These are phyloP conservation scores for Ypsolopha sequella DNA, from an alignment of 2,888 invertebrate genomes.

Conservation along the genomic window DNA sequence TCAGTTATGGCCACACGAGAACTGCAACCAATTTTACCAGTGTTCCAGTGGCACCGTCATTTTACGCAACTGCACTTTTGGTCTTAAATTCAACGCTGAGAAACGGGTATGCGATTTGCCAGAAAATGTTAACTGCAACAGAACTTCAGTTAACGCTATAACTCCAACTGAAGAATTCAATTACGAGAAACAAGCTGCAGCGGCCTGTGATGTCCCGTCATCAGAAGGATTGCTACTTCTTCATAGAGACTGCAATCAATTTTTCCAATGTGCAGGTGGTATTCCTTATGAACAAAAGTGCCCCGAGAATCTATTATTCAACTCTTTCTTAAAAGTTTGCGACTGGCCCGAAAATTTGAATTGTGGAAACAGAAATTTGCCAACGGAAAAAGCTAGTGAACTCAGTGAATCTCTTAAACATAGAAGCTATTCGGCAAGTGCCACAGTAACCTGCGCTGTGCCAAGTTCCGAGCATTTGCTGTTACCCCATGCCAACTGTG, in stretches of 20 bases:
- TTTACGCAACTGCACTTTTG: not conserved
- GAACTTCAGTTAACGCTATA: not conserved
- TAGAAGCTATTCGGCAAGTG: no score
- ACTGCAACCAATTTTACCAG: slow-evolving; percentile 23
- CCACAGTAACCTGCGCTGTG: no score
- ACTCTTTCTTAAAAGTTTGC: not conserved
- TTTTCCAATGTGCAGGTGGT: slow-evolving; percentile 18
- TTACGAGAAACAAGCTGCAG: no score
- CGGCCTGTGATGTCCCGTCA: no score
- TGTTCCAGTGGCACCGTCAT: slow-evolving; percentile 18
- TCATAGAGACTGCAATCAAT: slow-evolving; percentile 24
- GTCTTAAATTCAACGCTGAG: not conserved
- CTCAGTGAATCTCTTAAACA: no score
- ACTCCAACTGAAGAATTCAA: no score
- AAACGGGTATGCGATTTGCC: not conserved
- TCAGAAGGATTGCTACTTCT: slow-evolving; percentile 7
- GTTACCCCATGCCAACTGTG: no score
- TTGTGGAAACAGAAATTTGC: not conserved
- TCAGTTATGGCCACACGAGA: slow-evolving; percentile 20
- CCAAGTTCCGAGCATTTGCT: no score
- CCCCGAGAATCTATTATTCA: slow-evolving; percentile 6
- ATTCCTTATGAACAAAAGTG: slow-evolving; percentile 17
- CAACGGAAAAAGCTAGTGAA: not conserved
- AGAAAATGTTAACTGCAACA: not conserved
- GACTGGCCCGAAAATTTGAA: not conserved